Evolutionary conservation across 2,113 vertebrate species (phyloP).

Genomic region (Cheilinus undulatus): DNA sequence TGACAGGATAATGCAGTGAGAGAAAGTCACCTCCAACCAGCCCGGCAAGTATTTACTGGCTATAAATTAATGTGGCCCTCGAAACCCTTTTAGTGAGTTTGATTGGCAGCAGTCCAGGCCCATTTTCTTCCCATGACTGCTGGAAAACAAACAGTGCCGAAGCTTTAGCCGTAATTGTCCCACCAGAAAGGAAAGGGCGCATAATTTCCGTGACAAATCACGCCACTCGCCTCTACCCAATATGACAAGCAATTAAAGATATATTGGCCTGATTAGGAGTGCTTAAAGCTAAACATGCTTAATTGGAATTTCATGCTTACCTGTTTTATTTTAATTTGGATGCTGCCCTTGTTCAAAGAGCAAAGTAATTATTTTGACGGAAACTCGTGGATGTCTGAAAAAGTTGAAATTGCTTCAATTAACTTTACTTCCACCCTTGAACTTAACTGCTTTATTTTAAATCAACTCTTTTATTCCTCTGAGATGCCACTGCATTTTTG

Average conservation of each 20-base stretch:
- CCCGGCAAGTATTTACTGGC: conserved; percentile 48
- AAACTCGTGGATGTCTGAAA: conserved; percentile 17
- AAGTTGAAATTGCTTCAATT: conserved; percentile 61
- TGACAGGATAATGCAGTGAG: conserved; percentile 44
- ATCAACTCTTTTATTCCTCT: conserved; percentile 1
- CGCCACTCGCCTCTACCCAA: conserved; percentile 44
- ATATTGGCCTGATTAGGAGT: conserved; percentile 39
- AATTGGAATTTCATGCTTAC: conserved; percentile 51
- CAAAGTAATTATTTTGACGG: conserved; percentile 57
- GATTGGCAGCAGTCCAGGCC: conserved; percentile 69
- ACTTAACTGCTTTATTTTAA: conserved; percentile 9
- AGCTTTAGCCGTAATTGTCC: conserved; percentile 62
- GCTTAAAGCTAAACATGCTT: conserved; percentile 49
- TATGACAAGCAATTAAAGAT: conserved; percentile 69
- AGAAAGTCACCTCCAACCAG: conserved; percentile 41
- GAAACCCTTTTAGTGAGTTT: conserved; percentile 50
- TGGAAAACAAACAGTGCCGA: conserved; percentile 50
- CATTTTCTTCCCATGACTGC: conserved; percentile 32
- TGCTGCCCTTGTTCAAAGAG: conserved; percentile 46
- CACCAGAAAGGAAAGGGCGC: neutral
- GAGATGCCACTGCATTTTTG: neutral
- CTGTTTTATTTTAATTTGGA: conserved; percentile 62
- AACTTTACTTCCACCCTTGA: conserved; percentile 55
- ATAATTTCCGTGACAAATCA: conserved; percentile 54
- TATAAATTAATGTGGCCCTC: conserved; percentile 53